Evolutionary conservation across 2,797 vertebrate species (phyloP), one percentile per base, ranked within the genome.

Genomic region (Calcarius lapponicus): DNA sequence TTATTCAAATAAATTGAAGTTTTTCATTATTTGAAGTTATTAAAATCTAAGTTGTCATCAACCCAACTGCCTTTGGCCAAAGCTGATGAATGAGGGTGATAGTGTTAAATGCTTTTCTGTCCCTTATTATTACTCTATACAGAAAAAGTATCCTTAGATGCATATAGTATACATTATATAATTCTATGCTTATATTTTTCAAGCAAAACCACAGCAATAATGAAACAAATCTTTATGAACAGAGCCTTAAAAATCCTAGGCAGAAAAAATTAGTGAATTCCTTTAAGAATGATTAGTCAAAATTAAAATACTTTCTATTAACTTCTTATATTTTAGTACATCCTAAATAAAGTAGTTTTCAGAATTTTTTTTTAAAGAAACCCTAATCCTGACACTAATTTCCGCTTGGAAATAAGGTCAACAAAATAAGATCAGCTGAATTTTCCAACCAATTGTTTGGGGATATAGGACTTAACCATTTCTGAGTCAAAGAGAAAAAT

Each of bases 281-380:
- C 60, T 75, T 93, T 70, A 89, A 94, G 67, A 17, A 85, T 87
- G 67, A 87, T 73, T n/a, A 89, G 40, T 87, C 51, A 88, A 90
- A 93, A 81, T 36, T 50, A 53, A 79, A 70, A 73, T 54, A 53
- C 10, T 80, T 88, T 25, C 43, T 69, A 66, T 84, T 92, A 79
- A 79, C 28, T 29, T 69, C 42, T 65, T 61, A 28, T 57, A 79
- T 81, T 88, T 93, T 54, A 54, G 25, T 72, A 36, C 4, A 36
- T 36, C 19, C 40, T 62, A 54, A 86, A 61, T 42, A 57, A 79
- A 80, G 20, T 12, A 42, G 21, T 62, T 81, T 84, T 50, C 53
- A 80, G 26, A 70, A 79, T 57, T 65, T 57, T 57, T 78, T 3
- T 61, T 34, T 28, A 38, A 82, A 64, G n/a, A 78, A 83, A 80